A percentile compares a stretch with the other conserved stretches of the same genome.
Evolutionary conservation across 2,888 invertebrate species (phyloP).

Genomic region (Lagria hirta): DNA sequence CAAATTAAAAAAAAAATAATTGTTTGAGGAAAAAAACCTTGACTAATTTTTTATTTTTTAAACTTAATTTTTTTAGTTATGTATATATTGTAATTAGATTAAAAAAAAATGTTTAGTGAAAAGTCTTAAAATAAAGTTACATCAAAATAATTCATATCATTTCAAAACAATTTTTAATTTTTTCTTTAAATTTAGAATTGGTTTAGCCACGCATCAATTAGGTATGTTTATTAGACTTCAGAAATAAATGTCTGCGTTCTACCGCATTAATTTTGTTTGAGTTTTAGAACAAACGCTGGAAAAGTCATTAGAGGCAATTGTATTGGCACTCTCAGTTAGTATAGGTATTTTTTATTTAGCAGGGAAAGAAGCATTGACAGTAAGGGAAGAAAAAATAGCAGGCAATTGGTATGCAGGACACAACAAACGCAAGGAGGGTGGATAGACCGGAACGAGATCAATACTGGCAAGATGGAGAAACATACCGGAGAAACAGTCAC

Average conservation of each 20-base stretch:
- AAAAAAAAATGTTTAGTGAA: too few relatives aligned
- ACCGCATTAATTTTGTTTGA: constrained; percentile 13
- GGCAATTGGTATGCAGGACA: constrained; percentile 66
- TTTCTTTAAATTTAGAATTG: background rate
- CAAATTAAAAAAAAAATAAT: too few relatives aligned
- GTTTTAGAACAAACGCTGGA: constrained; percentile 15
- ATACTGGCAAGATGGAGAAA: constrained; percentile 55
- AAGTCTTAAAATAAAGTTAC: too few relatives aligned
- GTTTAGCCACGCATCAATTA: constrained; percentile 3
- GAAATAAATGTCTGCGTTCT: too few relatives aligned
- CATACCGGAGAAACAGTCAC: constrained; percentile 51
- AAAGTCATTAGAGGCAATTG: constrained; percentile 48
- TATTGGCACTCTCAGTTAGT: constrained; percentile 48
- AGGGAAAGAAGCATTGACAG: constrained; percentile 42
- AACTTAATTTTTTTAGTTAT: too few relatives aligned
- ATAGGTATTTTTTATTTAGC: constrained; percentile 52
- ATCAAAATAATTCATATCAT: too few relatives aligned
- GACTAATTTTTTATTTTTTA: too few relatives aligned
- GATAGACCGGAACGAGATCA: constrained; percentile 57
- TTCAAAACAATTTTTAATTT: too few relatives aligned
- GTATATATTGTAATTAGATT: too few relatives aligned
- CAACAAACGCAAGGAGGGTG: constrained; percentile 55
- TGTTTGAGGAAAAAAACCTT: too few relatives aligned
- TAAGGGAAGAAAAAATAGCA: constrained; percentile 58
- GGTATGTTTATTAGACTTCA: too few relatives aligned